Evolutionary conservation across 1,140 invertebrate genomes (phyloP), one percentile per base, ranked within the genome.

Genomic region (Charaxes varanes): DNA sequence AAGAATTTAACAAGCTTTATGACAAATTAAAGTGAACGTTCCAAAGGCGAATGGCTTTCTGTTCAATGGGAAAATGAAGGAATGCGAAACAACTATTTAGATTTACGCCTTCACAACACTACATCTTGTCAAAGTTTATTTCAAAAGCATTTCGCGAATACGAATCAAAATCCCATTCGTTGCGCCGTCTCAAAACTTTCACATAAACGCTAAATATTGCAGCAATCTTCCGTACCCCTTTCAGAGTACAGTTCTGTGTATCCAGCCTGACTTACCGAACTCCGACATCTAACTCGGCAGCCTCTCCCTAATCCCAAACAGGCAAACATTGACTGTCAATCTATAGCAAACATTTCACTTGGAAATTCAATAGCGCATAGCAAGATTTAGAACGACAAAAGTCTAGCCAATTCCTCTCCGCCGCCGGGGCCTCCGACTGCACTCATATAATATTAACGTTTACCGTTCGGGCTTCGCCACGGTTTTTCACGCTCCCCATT

Each of bases 371-470:
- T 78, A 69, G 65, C 63, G 67, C 62, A 69, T 58, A 60, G 53
- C 55, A 48, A 65, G 60, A 76, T 70, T 73, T 68, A 55, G 36
- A 54, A 55, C 66, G 61, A 72, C 60, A 60, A 62, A 63, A 71
- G 68, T 74, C 61, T 70, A 70, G 67, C 62, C 66, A 70, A 73
- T 76, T 67, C 61, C 58, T 56, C 44, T 57, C 43, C 45, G 53
- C 54, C 49, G 33, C 33, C 38, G 41, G 49, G 54, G 43, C 41
- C 46, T 65, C 34, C 40, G 61, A 62, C 50, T 60, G 52, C 49
- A 37, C 64, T 79, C 73, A 77, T 82, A 51, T 65, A 80, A 72
- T 82, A 82, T 80, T 82, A 72, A 82, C 55, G 56, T 40, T 10
- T 22, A 45, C 21, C 44, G 55, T 42, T 63, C 53, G 45, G 42